These are phyloP conservation scores for Drosophila lacertosa DNA, from an alignment of 1,140 invertebrate species.

Conservation along the genomic window DNA sequence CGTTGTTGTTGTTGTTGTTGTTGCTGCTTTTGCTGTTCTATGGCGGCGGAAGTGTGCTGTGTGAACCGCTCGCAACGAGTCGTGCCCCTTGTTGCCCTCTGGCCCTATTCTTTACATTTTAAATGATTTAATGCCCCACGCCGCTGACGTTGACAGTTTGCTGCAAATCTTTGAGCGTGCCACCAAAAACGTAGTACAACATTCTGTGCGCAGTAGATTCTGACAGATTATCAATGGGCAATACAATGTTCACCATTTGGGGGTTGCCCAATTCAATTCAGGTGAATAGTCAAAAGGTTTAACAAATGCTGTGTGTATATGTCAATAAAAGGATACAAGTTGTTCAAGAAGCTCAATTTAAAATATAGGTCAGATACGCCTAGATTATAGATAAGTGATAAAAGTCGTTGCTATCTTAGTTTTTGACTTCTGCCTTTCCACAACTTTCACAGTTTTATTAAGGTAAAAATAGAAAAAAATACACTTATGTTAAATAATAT, in stretches of 20 bases:
- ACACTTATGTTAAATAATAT: too few relatives aligned
- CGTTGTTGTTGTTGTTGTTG: constrained; percentile 13
- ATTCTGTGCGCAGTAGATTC: background rate
- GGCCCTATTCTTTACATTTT: constrained; percentile 19
- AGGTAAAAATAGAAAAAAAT: too few relatives aligned
- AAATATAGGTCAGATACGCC: too few relatives aligned
- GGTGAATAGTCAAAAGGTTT: too few relatives aligned
- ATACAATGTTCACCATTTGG: background rate
- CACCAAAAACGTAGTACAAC: background rate
- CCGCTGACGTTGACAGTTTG: constrained; percentile 37
- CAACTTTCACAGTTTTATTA: too few relatives aligned
- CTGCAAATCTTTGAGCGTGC: constrained; percentile 17
- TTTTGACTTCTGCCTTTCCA: too few relatives aligned
- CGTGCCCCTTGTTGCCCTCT: constrained; percentile 13
- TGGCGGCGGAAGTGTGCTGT: constrained; percentile 63
- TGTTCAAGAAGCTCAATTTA: too few relatives aligned
- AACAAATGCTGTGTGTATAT: too few relatives aligned
- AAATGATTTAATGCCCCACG: constrained; percentile 52
- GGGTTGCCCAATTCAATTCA: background rate
- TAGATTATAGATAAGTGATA: too few relatives aligned
- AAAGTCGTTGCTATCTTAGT: too few relatives aligned
- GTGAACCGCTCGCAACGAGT: constrained; percentile 59
- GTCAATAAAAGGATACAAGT: too few relatives aligned
- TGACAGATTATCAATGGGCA: background rate
- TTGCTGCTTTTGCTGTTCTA: constrained; percentile 19